phyloP scores from a whole-genome alignment of 2,888 invertebrate species.

The Helleia helle region DNA sequence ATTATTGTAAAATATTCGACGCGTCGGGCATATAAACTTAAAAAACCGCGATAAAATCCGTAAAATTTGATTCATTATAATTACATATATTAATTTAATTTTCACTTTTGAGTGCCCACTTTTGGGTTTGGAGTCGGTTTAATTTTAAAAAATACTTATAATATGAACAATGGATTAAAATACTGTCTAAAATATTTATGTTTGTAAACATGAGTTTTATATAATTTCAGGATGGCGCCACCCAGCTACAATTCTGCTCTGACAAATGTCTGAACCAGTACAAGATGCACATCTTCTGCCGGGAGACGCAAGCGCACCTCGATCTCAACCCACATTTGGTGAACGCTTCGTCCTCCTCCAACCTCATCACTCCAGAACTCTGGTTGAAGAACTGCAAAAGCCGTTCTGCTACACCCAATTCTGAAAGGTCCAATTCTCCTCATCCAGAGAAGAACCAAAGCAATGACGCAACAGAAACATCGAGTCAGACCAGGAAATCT shows the following conservation, averaged over 20 bases:
- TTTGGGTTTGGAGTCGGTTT: no score
- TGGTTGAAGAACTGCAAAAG: constrained; percentile 89
- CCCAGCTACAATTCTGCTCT: constrained; percentile 92
- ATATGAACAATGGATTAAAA: no score
- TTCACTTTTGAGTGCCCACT: no score
- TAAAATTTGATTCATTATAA: no score
- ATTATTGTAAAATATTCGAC: no score
- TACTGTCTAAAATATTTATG: no score
- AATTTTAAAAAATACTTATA: no score
- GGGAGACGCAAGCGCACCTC: constrained; percentile 92
- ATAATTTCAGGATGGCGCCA: constrained; percentile 84
- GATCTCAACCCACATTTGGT: constrained; percentile 86
- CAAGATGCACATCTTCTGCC: constrained; percentile 97
- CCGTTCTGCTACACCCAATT: constrained; percentile 74
- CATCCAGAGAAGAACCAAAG: constrained; percentile 46
- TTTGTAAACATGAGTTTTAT: not conserved
- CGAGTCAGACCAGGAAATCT: constrained; percentile 47
- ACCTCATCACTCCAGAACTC: constrained; percentile 90
- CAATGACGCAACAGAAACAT: constrained; percentile 36
- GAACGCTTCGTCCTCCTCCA: constrained; percentile 58
- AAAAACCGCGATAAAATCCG: no score
- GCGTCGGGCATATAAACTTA: no score
- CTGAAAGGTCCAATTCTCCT: constrained; percentile 72
- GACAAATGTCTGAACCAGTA: constrained; percentile 96
- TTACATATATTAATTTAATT: no score